Evolutionary conservation across 1,140 invertebrate species (phyloP).

Genomic region (Neodiprion lecontei): DNA sequence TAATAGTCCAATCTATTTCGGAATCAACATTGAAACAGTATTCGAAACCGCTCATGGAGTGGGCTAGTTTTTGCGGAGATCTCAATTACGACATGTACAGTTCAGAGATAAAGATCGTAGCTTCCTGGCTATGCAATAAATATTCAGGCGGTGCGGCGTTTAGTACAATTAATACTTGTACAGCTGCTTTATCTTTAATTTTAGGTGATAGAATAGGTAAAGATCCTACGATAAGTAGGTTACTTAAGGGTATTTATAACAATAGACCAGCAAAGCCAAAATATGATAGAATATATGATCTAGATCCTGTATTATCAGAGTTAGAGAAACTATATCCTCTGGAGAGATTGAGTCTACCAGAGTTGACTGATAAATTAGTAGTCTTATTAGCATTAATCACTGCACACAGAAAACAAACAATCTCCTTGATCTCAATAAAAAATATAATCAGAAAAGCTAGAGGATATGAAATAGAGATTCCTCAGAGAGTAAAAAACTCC

Average conservation of each 20-base stretch:
- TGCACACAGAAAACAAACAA: slow-evolving; percentile 22
- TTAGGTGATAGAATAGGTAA: slow-evolving; percentile 21
- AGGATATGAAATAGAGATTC: slow-evolving; percentile 23
- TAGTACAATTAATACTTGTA: too few species aligned
- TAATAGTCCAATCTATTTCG: too few species aligned
- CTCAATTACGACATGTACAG: too few species aligned
- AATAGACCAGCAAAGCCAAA: slow-evolving; percentile 22
- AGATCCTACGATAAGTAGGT: slow-evolving; percentile 19
- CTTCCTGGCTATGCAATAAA: too few species aligned
- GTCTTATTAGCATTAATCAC: slow-evolving; percentile 25
- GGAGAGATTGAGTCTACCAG: not conserved
- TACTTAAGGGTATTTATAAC: slow-evolving; percentile 18
- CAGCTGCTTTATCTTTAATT: slow-evolving; percentile 13
- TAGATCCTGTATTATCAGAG: slow-evolving; percentile 19
- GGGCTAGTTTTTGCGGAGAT: too few species aligned
- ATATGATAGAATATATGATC: slow-evolving; percentile 25
- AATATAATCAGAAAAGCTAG: slow-evolving; percentile 19
- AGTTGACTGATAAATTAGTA: slow-evolving; percentile 20
- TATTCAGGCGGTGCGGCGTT: too few species aligned
- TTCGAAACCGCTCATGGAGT: too few species aligned
- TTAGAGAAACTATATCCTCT: slow-evolving; percentile 16
- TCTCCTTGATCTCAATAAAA: slow-evolving; percentile 12
- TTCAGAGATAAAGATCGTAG: too few species aligned
- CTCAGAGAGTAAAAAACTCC: slow-evolving; percentile 22
- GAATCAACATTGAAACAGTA: too few species aligned